Base-by-base conservation (phyloP, 2,888 invertebrate species). In the Cecidostiba fungosa region DNA sequence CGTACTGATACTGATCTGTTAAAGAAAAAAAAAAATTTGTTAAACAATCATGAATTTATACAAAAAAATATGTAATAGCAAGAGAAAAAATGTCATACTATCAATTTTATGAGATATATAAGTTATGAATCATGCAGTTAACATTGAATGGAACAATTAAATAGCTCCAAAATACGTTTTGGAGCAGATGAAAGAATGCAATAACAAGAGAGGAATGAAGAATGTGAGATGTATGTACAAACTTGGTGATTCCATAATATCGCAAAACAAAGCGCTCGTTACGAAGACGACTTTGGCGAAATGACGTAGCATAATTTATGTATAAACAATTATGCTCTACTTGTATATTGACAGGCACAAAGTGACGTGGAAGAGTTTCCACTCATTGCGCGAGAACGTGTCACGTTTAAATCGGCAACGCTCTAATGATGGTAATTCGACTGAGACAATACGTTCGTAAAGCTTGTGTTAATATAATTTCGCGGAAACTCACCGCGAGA, bases 1-100 rank as follows among this genome's bases (percentile, higher is more conserved):
- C 99, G 94, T 97, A 99, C 84, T 82, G 89, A 54, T 89, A 91
- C 23, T 90, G 88, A 73, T 91, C 90, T 81, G 90, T 92, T 93
- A 83, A 73, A 90, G 90, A 86, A 69, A 74, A 72, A 85, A 69
- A 77, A 59, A 62, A 74, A 82, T 29, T 70, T 14, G 43, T 47
- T 84, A 43, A 23, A 2, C n/a, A 16, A 82, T 23, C 3, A 43
- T n/a, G 6, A 36, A 39, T 77, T 69, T 66, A 74, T 19, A 54
- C 36, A 74, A 76, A 3, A 23, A 54, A 10, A 54, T 19, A 10
- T n/a, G 36, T 10, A n/a, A 36, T 39, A 36, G 3, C 1, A n/a
- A 19, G 3, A 1, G 8, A 62, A 26, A 14, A 66, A 19, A 23
- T 59, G 23, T n/a, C n/a, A n/a, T n/a, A n/a, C 6, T 8, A 59